Base-by-base conservation (phyloP, 2,113 vertebrate genomes). In the Mesembrinibis cayennensis region DNA sequence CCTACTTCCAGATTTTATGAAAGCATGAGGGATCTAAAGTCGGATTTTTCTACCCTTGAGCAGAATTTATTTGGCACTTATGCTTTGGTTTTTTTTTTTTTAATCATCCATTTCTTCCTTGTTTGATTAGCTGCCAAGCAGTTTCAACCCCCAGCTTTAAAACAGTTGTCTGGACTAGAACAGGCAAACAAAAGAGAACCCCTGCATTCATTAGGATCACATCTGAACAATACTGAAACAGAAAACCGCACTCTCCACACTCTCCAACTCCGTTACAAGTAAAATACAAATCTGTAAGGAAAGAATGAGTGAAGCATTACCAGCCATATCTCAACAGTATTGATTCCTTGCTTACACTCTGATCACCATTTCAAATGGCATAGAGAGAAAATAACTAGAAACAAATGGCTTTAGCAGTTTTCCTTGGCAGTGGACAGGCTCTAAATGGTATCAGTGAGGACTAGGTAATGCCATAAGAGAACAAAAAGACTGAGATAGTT, bases 41-140 rank as follows among this genome's bases (percentile, higher is more conserved):
- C 40, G 56, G 6, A 77, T 85, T 86, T 91, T 91, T 88, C 47
- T 73, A 42, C 85, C 82, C 67, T 73, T 65, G 5, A 90, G 88
- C 49, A 93, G 67, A 72, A 81, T 65, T 70, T 80, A 77, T 86
- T 86, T 90, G 81, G 87, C 74, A 70, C 23, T 79, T 66, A 8
- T 6, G 19, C 27, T 65, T 70, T 5, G n/a, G n/a, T n/a, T 15
- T 52, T 52, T 53, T 66, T 56, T 79, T 87, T 74, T 30, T 40
- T 34, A 1, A 88, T 88, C 29, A 78, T 59, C 50, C 17, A 73
- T 90, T 92, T 97, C 56, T 90, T 77, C 42, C 47, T 78, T 93
- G 45, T 90, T 81, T 97, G 82, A 90, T 89, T 93, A 90, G 16
- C 65, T 94, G 95, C 92, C 96, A 96, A 92, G 55, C 59, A 67